Evolutionary conservation across 2,113 vertebrate genomes (phyloP).

Genomic region (Urocolius indicus): DNA sequence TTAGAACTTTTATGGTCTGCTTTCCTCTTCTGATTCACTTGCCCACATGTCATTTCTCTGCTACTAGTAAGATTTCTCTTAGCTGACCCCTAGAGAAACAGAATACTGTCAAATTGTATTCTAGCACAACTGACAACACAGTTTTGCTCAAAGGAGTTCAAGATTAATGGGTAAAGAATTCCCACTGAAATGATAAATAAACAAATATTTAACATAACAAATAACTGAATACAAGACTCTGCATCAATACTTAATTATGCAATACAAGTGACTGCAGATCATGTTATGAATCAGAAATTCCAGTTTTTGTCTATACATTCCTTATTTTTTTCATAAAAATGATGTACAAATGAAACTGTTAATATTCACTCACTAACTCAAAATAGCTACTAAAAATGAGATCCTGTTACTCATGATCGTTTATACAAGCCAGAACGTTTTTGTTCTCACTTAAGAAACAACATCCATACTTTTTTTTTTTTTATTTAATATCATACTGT

Average conservation of each 20-base stretch:
- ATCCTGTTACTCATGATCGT: neutral
- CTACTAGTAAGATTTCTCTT: neutral
- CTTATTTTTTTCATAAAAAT: neutral
- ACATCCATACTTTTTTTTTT: neutral
- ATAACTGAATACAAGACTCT: neutral
- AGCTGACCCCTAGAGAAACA: neutral
- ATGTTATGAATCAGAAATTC: neutral
- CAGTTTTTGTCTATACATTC: neutral
- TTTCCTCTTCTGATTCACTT: neutral
- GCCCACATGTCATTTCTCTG: neutral
- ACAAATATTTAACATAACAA: neutral
- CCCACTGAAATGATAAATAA: neutral
- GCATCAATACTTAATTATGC: neutral
- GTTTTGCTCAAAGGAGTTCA: neutral
- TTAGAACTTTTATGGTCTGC: neutral
- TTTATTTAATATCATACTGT: neutral
- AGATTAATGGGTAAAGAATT: neutral
- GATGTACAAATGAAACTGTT: neutral
- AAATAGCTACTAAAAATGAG: neutral
- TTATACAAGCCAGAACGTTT: neutral
- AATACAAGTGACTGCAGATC: neutral
- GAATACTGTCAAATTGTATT: neutral
- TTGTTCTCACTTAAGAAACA: neutral
- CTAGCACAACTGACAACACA: neutral
- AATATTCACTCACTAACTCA: neutral